Evolutionary conservation across 53 echinoderm and acorn worm genomes (phyloP), one percentile per base, ranked within the genome.

Genomic region (Henricia sp.): DNA sequence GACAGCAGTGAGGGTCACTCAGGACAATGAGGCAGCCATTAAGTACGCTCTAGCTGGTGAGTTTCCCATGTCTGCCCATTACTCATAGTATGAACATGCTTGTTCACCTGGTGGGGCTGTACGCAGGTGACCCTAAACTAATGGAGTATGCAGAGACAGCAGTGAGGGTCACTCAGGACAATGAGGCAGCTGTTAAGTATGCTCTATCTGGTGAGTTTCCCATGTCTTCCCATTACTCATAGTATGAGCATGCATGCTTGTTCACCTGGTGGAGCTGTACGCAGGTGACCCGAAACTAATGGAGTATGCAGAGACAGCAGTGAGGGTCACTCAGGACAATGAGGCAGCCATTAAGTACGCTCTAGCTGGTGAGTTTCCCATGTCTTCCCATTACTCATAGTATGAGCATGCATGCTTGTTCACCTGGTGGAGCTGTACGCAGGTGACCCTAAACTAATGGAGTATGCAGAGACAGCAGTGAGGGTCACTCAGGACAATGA

Each of bases 401-500:
- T n/a, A n/a, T n/a, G n/a, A n/a, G 28, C 68, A 17, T 17, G 55
- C 48, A 88, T 82, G 36, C 8, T 67, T 4, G 35, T 37, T 1
- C 66, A 73, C 16, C 58, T 89, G 55, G 89, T 77, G 16, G 89
- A 75, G 32, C 67, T 84, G 54, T 85, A 89, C 20, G 85, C 67
- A 12, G 89, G 89, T 25, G 56, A 54, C 55, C 74, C 85, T 9
- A 70, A 85, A 29, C 51, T 89, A 68, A 54, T 43, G 41, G 43
- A 38, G 4, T 66, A 89, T 24, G 58, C 75, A 21, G 76, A 84
- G 36, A 65, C 63, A 2, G 37, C 56, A 43, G 84, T 89, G 25
- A 65, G 52, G 44, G 85, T 89, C 28, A 63, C 71, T 25, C 76
- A 84, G 28, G 52, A 53, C 36, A 74, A 74, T 35, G 74, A 84